Evolutionary conservation across 2,113 vertebrate genomes (phyloP).

Genomic region (Lepus americanus): DNA sequence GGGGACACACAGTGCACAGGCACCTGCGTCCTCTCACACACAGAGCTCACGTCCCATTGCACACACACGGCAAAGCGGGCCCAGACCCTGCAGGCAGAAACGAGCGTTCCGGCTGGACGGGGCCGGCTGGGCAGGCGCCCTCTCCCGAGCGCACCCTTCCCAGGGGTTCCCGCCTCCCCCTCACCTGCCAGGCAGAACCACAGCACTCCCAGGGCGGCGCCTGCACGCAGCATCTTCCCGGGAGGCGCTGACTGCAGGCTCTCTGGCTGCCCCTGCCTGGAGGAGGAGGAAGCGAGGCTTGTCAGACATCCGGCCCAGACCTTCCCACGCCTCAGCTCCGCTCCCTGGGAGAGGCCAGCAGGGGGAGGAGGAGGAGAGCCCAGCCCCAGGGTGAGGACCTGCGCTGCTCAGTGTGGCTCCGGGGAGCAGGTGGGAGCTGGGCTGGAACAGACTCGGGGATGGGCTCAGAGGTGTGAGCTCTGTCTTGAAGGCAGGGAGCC

Average conservation of each 20-base stretch:
- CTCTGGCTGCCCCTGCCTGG: constrained; percentile 30
- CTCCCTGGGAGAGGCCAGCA: neutral
- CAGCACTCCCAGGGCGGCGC: constrained; percentile 48
- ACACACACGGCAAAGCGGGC: neutral
- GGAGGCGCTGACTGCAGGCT: constrained; percentile 57
- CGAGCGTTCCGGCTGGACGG: neutral
- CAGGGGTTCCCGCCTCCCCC: neutral
- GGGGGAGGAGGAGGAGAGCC: neutral
- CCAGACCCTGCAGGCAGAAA: constrained; percentile 3
- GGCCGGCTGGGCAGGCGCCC: neutral
- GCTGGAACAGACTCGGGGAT: neutral
- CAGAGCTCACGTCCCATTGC: neutral
- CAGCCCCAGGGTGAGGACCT: neutral
- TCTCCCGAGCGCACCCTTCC: neutral
- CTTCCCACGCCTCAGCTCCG: neutral
- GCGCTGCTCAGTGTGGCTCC: neutral
- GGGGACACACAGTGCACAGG: neutral
- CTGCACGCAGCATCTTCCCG: constrained; percentile 62
- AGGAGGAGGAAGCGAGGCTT: constrained; percentile 46
- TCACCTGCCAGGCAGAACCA: constrained; percentile 80
- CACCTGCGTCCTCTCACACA: neutral
- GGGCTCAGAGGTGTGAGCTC: neutral
- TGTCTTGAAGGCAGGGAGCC: neutral
- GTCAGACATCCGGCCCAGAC: neutral
- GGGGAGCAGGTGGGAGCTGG: neutral